A percentile compares a stretch with the other conserved stretches of the same genome.
phyloP scores from a whole-genome alignment of 1,140 invertebrate genomes.

The Tetragnatha versicolor region DNA sequence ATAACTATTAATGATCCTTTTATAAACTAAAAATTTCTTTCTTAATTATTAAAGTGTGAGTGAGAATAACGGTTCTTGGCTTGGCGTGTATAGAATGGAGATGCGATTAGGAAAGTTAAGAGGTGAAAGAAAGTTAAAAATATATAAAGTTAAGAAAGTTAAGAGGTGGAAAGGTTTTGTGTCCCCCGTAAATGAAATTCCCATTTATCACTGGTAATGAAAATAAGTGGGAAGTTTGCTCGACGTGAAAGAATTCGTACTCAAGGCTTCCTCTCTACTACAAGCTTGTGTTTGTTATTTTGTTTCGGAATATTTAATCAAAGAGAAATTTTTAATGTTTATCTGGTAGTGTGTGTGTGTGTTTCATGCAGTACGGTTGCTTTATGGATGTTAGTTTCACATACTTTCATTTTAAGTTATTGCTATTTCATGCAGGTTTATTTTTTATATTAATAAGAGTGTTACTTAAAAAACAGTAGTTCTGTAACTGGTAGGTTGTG shows the following conservation, averaged over 20 bases:
- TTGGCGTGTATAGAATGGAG: constrained; percentile 23
- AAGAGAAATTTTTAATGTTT: no score
- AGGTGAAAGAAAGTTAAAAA: neutral
- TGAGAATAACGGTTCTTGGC: constrained; percentile 4
- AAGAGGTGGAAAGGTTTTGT: neutral
- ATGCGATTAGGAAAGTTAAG: neutral
- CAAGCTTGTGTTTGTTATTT: no score
- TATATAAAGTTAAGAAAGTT: constrained; percentile 26
- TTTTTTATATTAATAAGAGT: no score
- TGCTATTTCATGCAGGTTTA: no score
- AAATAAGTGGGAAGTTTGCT: constrained; percentile 21
- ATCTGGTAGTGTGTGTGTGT: no score
- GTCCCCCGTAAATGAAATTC: constrained; percentile 16
- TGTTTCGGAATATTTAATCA: no score
- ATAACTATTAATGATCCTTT: neutral
- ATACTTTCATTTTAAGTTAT: no score
- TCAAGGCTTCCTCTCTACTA: neutral
- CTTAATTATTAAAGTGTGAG: neutral
- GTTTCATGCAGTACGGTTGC: no score
- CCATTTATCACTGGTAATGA: constrained; percentile 28
- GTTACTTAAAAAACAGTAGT: no score
- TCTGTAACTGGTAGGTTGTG: no score
- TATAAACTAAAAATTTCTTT: neutral
- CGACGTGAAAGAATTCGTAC: constrained; percentile 17
- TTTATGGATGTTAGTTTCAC: no score